phyloP scores from a whole-genome alignment of 2,797 vertebrate species.

The Saxicola maurus region DNA sequence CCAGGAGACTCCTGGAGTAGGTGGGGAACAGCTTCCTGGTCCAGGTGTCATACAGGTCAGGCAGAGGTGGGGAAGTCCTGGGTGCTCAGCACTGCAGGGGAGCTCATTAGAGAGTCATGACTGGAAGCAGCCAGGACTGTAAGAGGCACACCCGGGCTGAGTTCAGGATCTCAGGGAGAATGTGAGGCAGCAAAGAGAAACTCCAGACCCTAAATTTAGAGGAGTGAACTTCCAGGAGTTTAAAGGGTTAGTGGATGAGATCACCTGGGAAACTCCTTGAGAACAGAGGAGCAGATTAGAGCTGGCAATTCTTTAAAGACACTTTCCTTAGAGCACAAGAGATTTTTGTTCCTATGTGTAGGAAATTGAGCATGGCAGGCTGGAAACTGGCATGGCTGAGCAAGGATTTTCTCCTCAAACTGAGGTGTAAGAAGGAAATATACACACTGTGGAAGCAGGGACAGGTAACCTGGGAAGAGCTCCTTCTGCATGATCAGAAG shows the following conservation, averaged over 20 bases:
- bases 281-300: not conserved
- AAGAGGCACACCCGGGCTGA: accelerated
- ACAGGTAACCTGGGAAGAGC: not conserved
- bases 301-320: not conserved
- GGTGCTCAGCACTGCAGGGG: accelerated
- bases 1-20: not conserved
- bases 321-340: not conserved
- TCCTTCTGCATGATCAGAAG: not conserved
- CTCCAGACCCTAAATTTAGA: accelerated
- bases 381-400: not conserved
- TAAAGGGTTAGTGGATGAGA: not conserved
- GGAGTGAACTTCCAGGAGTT: not conserved
- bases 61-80: accelerated
- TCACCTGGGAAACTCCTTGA: accelerated
- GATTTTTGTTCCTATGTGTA: not conserved
- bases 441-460: not conserved
- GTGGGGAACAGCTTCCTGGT: not conserved
- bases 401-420: not conserved
- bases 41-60: not conserved
- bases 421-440: not conserved
- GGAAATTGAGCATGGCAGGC: not conserved
- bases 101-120: not conserved
- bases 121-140: not conserved
- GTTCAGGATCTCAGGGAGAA: not conserved
- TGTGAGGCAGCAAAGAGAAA: not conserved